Evolutionary conservation across 2,888 invertebrate species (phyloP), one percentile per base, ranked within the genome.

Genomic region (Dyspetes luteomarginatus): DNA sequence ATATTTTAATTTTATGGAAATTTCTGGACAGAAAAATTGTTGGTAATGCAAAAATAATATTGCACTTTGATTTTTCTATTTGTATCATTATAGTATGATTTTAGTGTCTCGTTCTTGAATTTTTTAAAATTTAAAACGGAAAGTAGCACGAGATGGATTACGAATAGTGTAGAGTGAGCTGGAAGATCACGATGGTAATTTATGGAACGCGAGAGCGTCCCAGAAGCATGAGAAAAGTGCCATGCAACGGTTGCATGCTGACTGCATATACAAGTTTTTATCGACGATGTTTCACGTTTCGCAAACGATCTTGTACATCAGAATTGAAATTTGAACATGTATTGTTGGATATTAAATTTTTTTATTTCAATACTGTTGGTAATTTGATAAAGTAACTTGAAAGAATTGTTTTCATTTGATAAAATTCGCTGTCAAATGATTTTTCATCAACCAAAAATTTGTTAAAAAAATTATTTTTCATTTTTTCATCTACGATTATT

Each of bases 141-240:
- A 41, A 41, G 19, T 24, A 43, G 22, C 24, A n/a, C n/a, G 22
- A 9, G 41, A 41, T 60, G 22, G 24, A 41, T 41, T 24, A 26
- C 15, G 24, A 60, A 43, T 5, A 15, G 60, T 24, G n/a, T n/a
- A n/a, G 41, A n/a, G 19, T 28, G 36, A 60, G 60, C 9, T 60
- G 12, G 60, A 9, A 36, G 41, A 60, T 60, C 60, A 41, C 22
- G 24, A 60, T 60, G 60, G 60, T 60, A 60, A 60, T 60, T 60
- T 43, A 60, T 60, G 60, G 36, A 60, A 60, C 60, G n/a, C n/a
- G 36, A 19, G 60, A 60, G 36, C 60, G 60, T n/a, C n/a, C 19
- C 22, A 60, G 22, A n/a, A 19, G 17, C 12, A 7, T 0, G 41
- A n/a, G 60, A 4, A 41, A 60, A 43, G 60, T 60, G 41, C 26